These are phyloP conservation scores for Neodiprion fabricii DNA, from an alignment of 1,140 invertebrate genomes.

Conservation along the genomic window DNA sequence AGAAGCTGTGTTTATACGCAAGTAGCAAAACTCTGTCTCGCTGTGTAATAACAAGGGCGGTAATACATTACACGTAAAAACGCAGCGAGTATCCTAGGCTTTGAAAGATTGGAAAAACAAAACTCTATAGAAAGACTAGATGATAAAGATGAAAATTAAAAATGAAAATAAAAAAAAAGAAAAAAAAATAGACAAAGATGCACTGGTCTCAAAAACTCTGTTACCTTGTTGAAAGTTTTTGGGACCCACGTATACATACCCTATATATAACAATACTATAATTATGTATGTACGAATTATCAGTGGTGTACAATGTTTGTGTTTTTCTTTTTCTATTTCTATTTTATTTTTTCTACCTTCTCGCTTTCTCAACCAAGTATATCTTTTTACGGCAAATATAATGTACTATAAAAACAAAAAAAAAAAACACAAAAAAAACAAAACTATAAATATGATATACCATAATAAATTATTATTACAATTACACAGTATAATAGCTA, in stretches of 20 bases:
- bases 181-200: slow-evolving; percentile 28
- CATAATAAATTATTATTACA: slow-evolving; percentile 51
- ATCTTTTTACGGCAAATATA: slow-evolving; percentile 54
- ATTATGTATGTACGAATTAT: background rate
- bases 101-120: slow-evolving; percentile 22
- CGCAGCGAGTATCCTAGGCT: background rate
- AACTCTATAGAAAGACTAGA: slow-evolving; percentile 11
- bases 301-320: background rate
- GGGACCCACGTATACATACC: slow-evolving; percentile 37
- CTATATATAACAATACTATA: background rate
- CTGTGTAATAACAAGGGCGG: background rate
- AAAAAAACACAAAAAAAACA: slow-evolving; percentile 15
- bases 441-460: slow-evolving; percentile 54
- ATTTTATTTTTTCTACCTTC: background rate
- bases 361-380: background rate
- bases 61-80: background rate
- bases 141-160: slow-evolving; percentile 19
- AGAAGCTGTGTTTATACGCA: background rate
- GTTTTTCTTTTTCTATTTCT: slow-evolving; percentile 4
- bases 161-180: slow-evolving; percentile 22
- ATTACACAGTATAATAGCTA: slow-evolving; percentile 51
- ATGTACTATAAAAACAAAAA: slow-evolving; percentile 47
- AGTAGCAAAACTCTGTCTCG: slow-evolving; percentile 10
- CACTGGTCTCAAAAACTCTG: slow-evolving; percentile 50
- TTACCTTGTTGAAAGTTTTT: slow-evolving; percentile 61